Base-by-base conservation (phyloP, 1,140 invertebrate species). In the Muscidifurax raptorellus region DNA sequence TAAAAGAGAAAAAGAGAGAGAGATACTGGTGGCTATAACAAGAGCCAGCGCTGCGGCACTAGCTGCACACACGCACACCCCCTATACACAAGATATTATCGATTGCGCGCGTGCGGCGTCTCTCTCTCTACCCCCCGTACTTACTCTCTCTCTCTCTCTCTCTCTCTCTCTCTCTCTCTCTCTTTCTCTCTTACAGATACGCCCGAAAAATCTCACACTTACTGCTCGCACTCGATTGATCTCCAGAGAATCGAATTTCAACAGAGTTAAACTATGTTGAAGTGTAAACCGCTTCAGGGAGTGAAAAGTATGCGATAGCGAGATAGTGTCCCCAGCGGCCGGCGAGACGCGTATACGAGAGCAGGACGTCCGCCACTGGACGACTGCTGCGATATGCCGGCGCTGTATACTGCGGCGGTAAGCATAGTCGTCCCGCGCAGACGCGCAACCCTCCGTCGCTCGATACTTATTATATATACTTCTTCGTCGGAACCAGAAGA, bases 321-420 rank as follows among this genome's bases (percentile, higher is more conserved):
- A 36, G 36, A 40, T 6, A 40, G 36, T 40, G 7, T 40, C 36
- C 36, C 36, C 52, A 59, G 52, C 52, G 52, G 22, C 52, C 52
- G 52, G 52, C 52, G 52, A 59, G 22, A 72, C 36, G 40, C 28
- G 44, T 27, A 59, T 25, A 28, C 40, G 52, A 71, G 25, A 80
- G 66, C 40, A 44, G 25, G 27, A 75, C 75, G 67, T 69, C 67
- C 67, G 67, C 10, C 67, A 69, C 67, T 27, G 25, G 52, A 59
- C 52, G 52, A 59, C 52, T 59, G 18, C 52, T 59, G 52, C 22
- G 52, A 59, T 59, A n/a, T 59, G 52, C 52, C 52, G 52, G 52
- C 52, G 52, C 52, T 59, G 3, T 59, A n/a, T n/a, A 59, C 52
- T 59, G 52, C 52, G 52, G 52, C 52, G 52, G 0, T 59, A 2